These are phyloP conservation scores for Crotalus viridis DNA, from an alignment of 2,113 vertebrate species.

Conservation along the genomic window DNA sequence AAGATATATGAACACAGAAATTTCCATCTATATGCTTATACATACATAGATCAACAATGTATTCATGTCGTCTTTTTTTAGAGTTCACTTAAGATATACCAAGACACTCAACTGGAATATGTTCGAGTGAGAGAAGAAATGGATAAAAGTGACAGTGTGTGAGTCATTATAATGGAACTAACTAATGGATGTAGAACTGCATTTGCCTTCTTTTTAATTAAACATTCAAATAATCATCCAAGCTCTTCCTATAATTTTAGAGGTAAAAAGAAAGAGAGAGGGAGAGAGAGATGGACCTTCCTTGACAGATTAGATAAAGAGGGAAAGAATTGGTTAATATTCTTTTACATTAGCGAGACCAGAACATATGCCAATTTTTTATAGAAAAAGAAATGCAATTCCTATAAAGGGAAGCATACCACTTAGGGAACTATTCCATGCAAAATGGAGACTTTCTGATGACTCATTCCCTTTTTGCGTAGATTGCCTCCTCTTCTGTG, in stretches of 20 bases:
- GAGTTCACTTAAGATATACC: conserved; percentile 82
- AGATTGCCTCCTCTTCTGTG: not conserved
- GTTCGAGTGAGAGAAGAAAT: conserved; percentile 80
- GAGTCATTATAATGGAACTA: conserved; percentile 31
- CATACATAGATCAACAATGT: not conserved
- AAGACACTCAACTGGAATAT: conserved; percentile 75
- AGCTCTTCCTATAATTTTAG: not conserved
- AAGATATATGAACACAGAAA: not conserved
- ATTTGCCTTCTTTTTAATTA: not conserved
- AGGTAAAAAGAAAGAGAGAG: not conserved
- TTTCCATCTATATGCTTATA: rapidly evolving
- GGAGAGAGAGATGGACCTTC: not conserved
- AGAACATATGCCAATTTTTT: not conserved
- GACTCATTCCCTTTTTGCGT: not conserved
- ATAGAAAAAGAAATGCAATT: not conserved
- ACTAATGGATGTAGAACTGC: not conserved
- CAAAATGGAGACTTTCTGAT: not conserved
- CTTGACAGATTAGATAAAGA: not conserved
- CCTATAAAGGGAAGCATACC: not conserved
- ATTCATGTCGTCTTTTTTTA: conserved; percentile 46
- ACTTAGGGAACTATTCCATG: not conserved
- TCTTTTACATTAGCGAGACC: not conserved
- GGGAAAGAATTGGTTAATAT: not conserved
- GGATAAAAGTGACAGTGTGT: conserved; percentile 75
- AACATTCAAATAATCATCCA: not conserved